Percentiles rank a stretch among this genome's conserved stretches.
Conservation (phyloP, 1,140 invertebrate genomes). For the Arion vulgaris region DNA sequence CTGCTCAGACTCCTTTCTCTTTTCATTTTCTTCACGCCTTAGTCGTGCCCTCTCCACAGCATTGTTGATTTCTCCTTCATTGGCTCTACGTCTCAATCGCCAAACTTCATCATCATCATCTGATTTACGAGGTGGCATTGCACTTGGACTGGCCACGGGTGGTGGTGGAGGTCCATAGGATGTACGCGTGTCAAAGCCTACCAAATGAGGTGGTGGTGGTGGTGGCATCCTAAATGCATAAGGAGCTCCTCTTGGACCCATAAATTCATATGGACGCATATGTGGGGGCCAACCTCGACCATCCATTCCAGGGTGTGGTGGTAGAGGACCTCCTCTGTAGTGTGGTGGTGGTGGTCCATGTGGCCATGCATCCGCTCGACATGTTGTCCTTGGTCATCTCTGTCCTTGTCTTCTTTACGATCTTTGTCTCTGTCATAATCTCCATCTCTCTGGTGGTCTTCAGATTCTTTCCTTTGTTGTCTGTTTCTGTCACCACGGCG, state of each 20-base stretch:
- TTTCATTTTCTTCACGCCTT: constrained; percentile 86
- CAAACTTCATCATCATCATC: constrained; percentile 81
- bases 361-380: constrained; percentile 63
- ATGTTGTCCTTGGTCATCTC: constrained; percentile 51
- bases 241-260: constrained; percentile 63
- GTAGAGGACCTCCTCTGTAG: constrained; percentile 60
- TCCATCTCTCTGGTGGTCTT: constrained; percentile 15
- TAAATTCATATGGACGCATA: constrained; percentile 65
- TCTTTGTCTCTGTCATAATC: constrained; percentile 37
- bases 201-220: constrained; percentile 58
- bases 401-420: constrained; percentile 44
- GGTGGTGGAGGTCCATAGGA: constrained; percentile 52
- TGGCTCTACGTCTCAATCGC: constrained; percentile 79
- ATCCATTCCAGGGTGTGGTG: constrained; percentile 64
- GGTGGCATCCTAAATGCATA: constrained; percentile 58
- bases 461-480: constrained; percentile 1
- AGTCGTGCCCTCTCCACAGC: constrained; percentile 84
- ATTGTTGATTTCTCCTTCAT: constrained; percentile 80
- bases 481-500: constrained; percentile 22
- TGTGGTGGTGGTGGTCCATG: constrained; percentile 59
- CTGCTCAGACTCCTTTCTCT: constrained; percentile 78
- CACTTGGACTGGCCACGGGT: constrained; percentile 18
- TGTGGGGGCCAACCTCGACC: constrained; percentile 58
- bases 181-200: constrained; percentile 44
- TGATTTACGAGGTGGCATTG: constrained; percentile 31